Conservation (phyloP, 1,140 invertebrate genomes). For the Himalopsyche phryganea region DNA sequence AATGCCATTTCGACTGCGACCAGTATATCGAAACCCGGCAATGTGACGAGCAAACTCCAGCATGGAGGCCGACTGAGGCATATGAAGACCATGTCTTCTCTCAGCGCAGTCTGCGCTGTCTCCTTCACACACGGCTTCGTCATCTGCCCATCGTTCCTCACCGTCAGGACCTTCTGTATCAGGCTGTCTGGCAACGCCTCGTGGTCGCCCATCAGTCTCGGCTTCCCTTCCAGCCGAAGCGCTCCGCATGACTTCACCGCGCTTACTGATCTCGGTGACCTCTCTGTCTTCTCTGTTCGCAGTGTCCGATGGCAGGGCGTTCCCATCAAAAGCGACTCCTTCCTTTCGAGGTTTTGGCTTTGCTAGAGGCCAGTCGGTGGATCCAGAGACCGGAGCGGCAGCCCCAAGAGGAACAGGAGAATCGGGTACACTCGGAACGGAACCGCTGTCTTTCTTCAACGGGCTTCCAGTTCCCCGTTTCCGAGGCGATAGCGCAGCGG, state of each 20-base stretch:
- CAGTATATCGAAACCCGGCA: conserved; percentile 53
- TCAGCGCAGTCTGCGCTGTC: conserved; percentile 33
- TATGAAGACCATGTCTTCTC: conserved; percentile 51
- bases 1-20: conserved; percentile 28
- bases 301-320: conserved; percentile 26
- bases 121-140: conserved; percentile 25
- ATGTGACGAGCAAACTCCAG: conserved; percentile 61
- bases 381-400: conserved; percentile 32
- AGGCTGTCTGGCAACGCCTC: background rate
- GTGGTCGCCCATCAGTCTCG: conserved; percentile 3
- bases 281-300: conserved; percentile 43
- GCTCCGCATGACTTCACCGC: conserved; percentile 32
- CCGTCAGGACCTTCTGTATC: conserved; percentile 14
- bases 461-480: conserved; percentile 38
- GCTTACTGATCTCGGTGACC: conserved; percentile 41
- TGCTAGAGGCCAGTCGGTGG: conserved; percentile 37
- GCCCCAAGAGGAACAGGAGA: conserved; percentile 37
- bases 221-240: conserved; percentile 10
- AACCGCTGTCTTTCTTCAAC: conserved; percentile 21
- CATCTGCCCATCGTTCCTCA: conserved; percentile 27
- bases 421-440: conserved; percentile 29
- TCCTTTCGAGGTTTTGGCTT: conserved; percentile 39
- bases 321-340: conserved; percentile 21
- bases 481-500: conserved; percentile 11
- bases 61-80: conserved; percentile 59